phyloP scores from a whole-genome alignment of 2,797 vertebrate genomes.

The Agapornis canus region DNA sequence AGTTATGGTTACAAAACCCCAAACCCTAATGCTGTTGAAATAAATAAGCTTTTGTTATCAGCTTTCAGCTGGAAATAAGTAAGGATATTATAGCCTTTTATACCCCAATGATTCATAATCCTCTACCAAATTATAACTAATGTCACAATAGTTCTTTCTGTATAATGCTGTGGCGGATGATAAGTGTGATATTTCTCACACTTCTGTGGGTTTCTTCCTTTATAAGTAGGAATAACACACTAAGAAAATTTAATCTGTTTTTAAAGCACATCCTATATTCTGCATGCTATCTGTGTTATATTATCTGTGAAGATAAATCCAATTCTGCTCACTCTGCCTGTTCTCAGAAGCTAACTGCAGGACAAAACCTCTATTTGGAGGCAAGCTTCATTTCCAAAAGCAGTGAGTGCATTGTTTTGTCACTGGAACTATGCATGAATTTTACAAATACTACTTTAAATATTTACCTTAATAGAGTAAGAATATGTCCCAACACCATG shows the following conservation, averaged over 20 bases:
- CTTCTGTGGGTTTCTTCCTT: not conserved
- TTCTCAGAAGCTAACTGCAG: conserved; percentile 22
- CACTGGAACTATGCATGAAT: not conserved
- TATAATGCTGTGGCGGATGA: not conserved
- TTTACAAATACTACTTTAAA: not conserved
- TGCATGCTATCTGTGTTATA: too few species aligned
- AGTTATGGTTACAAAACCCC: not conserved
- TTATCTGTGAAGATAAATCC: conserved; percentile 5
- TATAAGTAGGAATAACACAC: not conserved
- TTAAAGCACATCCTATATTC: not conserved
- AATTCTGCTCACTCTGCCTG: not conserved
- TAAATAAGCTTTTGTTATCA: not conserved
- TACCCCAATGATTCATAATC: not conserved
- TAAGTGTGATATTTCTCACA: not conserved
- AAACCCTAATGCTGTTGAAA: not conserved
- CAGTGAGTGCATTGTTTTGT: not conserved
- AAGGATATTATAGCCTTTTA: not conserved
- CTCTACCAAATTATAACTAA: not conserved
- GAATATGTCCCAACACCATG: not conserved
- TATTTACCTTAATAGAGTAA: not conserved
- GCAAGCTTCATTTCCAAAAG: not conserved
- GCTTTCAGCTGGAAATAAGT: conserved; percentile 14
- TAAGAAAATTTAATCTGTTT: not conserved
- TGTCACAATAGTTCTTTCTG: not conserved
- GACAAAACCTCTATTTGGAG: conserved; percentile 8